phyloP scores from a whole-genome alignment of 2,797 vertebrate species.

The Astyanax mexicanus region DNA sequence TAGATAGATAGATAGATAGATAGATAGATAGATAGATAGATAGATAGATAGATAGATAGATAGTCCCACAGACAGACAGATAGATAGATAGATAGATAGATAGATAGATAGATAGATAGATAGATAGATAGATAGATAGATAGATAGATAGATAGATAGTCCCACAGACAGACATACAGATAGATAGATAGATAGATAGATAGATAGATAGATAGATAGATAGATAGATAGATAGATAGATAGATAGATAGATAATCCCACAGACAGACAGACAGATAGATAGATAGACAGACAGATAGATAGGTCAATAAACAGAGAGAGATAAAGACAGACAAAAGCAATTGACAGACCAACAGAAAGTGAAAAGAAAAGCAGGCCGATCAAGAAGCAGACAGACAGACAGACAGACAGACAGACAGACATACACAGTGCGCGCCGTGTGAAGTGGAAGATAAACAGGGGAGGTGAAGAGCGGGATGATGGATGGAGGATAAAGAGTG shows the following conservation, averaged over 20 bases:
- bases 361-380: too few relatives aligned
- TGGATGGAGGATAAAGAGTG: constrained; percentile 44
- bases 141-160: too few relatives aligned
- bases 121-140: background rate
- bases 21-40: background rate
- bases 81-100: too few relatives aligned
- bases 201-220: background rate
- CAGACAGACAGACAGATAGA: too few relatives aligned
- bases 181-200: too few relatives aligned
- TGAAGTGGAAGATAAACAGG: constrained; percentile 21
- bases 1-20: background rate
- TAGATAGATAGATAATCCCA: background rate
- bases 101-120: too few relatives aligned
- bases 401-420: background rate
- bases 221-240: background rate
- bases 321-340: too few relatives aligned
- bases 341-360: too few relatives aligned
- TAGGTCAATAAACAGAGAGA: background rate
- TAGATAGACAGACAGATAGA: too few relatives aligned
- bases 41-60: constrained; percentile 13
- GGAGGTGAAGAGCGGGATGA: constrained; percentile 36
- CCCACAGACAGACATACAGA: too few relatives aligned
- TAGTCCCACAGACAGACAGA: background rate
- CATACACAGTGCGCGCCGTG: too few relatives aligned
- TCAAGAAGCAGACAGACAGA: constrained; percentile 19